Evolutionary conservation across 1,140 invertebrate genomes (phyloP), one percentile per base, ranked within the genome.

Genomic region (Hypothenemus hampei): DNA sequence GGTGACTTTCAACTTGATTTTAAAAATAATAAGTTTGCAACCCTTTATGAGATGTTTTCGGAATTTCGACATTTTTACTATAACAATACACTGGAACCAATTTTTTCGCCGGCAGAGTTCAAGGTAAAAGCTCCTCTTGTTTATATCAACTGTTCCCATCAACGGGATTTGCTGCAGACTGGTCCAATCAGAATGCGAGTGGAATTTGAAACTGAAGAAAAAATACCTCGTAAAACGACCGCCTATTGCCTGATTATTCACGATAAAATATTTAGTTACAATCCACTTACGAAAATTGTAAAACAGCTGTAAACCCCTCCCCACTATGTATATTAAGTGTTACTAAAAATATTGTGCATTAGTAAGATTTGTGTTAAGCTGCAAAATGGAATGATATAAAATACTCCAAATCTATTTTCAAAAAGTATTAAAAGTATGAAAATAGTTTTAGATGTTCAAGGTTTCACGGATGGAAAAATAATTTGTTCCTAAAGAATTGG

Each of bases 261-360:
- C 24, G 46, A 48, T 37, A 35, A 37, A n/a, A 13, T 48, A 36
- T 48, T 48, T 48, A 48, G 31, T 15, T 48, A 48, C 13, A 48
- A 35, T 11, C 46, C 46, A 36, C 20, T 48, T 5, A 36, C 31
- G 22, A 48, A 48, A 23, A 36, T 48, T 10, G 19, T 48, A n/a
- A 35, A 16, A 22, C 46, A 48, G 15, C 6, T 48, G n/a, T 48
- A 48, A 48, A 24, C 5, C 37, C 15, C 18, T 7, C n/a, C 6
- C n/a, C n/a, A 6, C n/a, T 29, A 29, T 29, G n/a, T n/a, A n/a
- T n/a, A n/a, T n/a, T n/a, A n/a, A n/a, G n/a, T n/a, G n/a, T n/a
- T n/a, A n/a, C n/a, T n/a, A n/a, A n/a, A n/a, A n/a, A n/a, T n/a
- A n/a, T n/a, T n/a, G n/a, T n/a, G n/a, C n/a, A n/a, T n/a, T n/a